These are phyloP conservation scores for Phorcus lineatus DNA, from an alignment of 2,888 invertebrate genomes.

Conservation along the genomic window DNA sequence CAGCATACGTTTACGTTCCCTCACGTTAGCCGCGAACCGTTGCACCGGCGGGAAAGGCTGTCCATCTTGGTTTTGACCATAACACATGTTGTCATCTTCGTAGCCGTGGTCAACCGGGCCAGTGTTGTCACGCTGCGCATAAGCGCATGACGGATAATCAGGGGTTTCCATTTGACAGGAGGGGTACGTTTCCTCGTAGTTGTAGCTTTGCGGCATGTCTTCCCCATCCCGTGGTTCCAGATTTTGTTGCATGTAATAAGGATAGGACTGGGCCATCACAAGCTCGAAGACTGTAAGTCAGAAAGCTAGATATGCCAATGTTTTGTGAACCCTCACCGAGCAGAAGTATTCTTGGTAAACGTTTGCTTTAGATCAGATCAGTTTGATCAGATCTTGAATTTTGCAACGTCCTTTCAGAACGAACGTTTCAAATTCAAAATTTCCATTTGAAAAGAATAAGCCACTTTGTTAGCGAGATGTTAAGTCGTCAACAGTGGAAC, in stretches of 20 bases:
- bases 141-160: constrained; percentile 22
- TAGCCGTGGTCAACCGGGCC: not conserved
- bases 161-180: not conserved
- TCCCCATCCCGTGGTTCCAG: not conserved
- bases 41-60: constrained; percentile 79
- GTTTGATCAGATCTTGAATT: too few species aligned
- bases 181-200: not conserved
- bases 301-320: too few species aligned
- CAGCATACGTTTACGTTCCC: constrained; percentile 98
- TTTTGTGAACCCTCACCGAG: too few species aligned
- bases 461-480: too few species aligned
- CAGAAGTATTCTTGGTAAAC: too few species aligned
- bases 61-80: not conserved
- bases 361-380: too few species aligned
- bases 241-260: not conserved
- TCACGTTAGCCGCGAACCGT: constrained; percentile 92
- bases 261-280: not conserved
- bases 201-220: not conserved
- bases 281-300: too few species aligned
- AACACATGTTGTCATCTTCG: not conserved
- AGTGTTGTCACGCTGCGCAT: not conserved
- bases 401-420: too few species aligned
- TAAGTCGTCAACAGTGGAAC: too few species aligned
- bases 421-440: too few species aligned
- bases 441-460: too few species aligned